phyloP scores from a whole-genome alignment of 1,140 invertebrate genomes.

The Ctenoplectra terminalis region DNA sequence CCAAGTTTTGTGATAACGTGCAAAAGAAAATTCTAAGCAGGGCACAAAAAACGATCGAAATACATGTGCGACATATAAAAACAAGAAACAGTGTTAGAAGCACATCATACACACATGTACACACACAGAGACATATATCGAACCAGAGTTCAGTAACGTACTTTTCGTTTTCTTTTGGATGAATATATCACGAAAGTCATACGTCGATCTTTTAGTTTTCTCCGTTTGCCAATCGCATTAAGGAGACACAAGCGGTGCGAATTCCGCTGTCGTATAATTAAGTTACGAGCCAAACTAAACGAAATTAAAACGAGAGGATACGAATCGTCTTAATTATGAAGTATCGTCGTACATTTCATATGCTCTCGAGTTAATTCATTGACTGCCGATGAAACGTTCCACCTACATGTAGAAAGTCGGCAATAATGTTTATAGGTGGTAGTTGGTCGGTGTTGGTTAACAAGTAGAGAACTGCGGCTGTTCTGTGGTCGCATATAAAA shows the following conservation, averaged over 20 bases:
- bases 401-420: slow-evolving; percentile 42
- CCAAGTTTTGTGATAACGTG: slow-evolving; percentile 44
- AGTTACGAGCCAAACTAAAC: slow-evolving; percentile 42
- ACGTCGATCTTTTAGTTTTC: slow-evolving; percentile 50
- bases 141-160: slow-evolving; percentile 5
- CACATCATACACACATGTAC: slow-evolving; percentile 22
- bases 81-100: slow-evolving; percentile 50
- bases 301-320: slow-evolving; percentile 51
- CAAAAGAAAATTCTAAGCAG: slow-evolving; percentile 23
- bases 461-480: slow-evolving; percentile 51
- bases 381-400: slow-evolving; percentile 54
- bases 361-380: slow-evolving; percentile 61
- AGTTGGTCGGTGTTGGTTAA: slow-evolving; percentile 54
- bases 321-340: slow-evolving; percentile 35
- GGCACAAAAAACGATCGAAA: slow-evolving; percentile 23
- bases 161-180: slow-evolving; percentile 27
- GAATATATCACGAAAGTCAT: slow-evolving; percentile 12
- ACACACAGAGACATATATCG: background rate
- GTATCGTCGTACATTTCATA: slow-evolving; percentile 30
- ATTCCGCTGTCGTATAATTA: slow-evolving; percentile 46
- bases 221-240: slow-evolving; percentile 48
- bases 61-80: slow-evolving; percentile 22
- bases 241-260: slow-evolving; percentile 45
- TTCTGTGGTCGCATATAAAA: slow-evolving; percentile 55
- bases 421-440: slow-evolving; percentile 58